Base-by-base conservation (phyloP, 2,113 vertebrate species). In the Galbula dea region DNA sequence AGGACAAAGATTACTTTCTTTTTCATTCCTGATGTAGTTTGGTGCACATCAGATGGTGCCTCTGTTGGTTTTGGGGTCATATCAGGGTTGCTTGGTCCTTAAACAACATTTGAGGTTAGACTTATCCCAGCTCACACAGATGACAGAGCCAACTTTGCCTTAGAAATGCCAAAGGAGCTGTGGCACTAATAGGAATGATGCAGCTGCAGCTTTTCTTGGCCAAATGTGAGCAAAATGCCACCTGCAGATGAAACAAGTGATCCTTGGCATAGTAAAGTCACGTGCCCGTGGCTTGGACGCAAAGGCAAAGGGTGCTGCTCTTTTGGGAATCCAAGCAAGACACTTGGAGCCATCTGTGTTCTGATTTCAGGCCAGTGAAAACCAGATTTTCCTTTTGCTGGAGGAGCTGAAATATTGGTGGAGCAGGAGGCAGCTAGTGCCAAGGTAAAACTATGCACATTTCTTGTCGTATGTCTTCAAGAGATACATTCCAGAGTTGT, bases 401-500 rank as follows among this genome's bases (percentile, higher is more conserved):
- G 32, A 32, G 77, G 22, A 90, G 52, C 81, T 88, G 74, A 59
- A 88, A 89, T 5, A 32, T 22, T 80, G 81, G 81, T 91, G 59
- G 49, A 81, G 71, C 3, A 1, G 30, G 19, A 83, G 62, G 62
- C 20, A 81, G 43, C 65, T 67, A 83, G 39, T 85, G 85, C 71
- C 89, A 91, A 88, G 54, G 61, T 39, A 81, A 85, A 96, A 46
- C 46, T 73, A 73, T 52, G 66, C 49, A 58, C 2, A 1, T 54
- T 80, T 79, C 74, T 77, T 77, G 54, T 89, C 67, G 6, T 73
- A 79, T 48, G 43, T 90, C 88, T 95, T 93, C 80, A 73, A 92
- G 91, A 91, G 84, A 91, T 94, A 36, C 61, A 86, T 95, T 94
- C 87, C 90, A 77, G 54, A 67, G 34, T 32, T 59, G 30, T 69